phyloP scores from a whole-genome alignment of 37 sponge, comb jelly and placozoan species.

The Diacarnus erythraeanus region DNA sequence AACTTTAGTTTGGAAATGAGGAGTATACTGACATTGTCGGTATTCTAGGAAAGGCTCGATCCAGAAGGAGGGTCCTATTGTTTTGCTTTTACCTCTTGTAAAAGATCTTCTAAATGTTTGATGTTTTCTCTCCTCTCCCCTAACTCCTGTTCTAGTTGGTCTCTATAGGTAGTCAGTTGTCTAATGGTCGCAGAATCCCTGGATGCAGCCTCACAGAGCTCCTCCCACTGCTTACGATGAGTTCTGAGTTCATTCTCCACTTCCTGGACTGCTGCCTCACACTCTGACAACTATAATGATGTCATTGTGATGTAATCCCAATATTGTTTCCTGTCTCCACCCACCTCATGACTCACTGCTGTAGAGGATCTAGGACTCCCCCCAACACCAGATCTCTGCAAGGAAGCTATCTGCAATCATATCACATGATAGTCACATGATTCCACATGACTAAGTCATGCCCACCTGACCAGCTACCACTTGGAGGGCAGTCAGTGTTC shows the following conservation, averaged over 20 bases:
- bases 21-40: background rate
- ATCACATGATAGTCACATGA: background rate
- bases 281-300: conserved; percentile 16
- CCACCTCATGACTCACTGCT: background rate
- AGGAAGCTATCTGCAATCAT: conserved; percentile 4
- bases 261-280: conserved; percentile 14
- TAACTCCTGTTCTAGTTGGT: conserved; percentile 13
- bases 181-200: background rate
- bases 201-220: background rate
- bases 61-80: background rate
- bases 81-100: conserved; percentile 12
- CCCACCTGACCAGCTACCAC: conserved; percentile 31
- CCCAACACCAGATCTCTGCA: background rate
- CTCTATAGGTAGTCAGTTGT: background rate
- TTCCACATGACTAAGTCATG: background rate
- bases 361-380: background rate
- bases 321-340: background rate
- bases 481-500: conserved; percentile 20
- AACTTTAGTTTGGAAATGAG: background rate
- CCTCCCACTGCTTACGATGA: conserved; percentile 46
- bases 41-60: background rate
- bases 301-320: background rate
- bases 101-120: conserved; percentile 23
- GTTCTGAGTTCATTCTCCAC: conserved; percentile 35
- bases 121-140: conserved; percentile 12